Base-by-base conservation (phyloP, 1,140 invertebrate species). In the Oncopodura yosiiana region DNA sequence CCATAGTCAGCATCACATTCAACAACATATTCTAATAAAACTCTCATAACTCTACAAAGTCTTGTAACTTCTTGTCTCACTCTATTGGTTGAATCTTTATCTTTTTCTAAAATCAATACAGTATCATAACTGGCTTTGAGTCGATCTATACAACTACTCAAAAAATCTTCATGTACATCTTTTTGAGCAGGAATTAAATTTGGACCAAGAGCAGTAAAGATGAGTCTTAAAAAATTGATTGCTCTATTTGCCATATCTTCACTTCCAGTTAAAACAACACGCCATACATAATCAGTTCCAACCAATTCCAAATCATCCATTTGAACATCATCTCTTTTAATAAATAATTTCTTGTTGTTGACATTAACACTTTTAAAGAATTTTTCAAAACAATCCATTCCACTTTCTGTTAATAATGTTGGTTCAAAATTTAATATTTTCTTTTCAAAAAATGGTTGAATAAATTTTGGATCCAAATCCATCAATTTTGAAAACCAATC, bases 401-500 rank as follows among this genome's bases (percentile, higher is more conserved):
- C 94, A 69, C 86, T 89, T 74, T 96, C 92, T 18, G 93, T 96
- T 5, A 98, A 73, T 53, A 94, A 73, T 56, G 82, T 80, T 2
- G 93, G 91, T 73, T 95, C 87, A 60, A 98, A 76, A 68, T 89
- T 87, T 41, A 96, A 76, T 60, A 97, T 87, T 68, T 96, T 94
- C 62, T 87, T 85, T 73, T 93, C 86, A 76, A 98, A 96, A 76
- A 98, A 98, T 67, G 93, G 86, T 69, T 87, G 83, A 67, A 93
- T 95, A 55, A 96, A 94, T 64, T 92, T 88, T 14, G 93, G 93
- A 74, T 97, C 93, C 41, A 97, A 73, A 3, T 90, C 90, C 92
- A 96, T 96, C 45, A 96, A 73, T 74, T 96, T 93, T n/a, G 91
- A 91, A 73, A 97, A 97, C 94, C 94, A 97, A 66, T 92, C 90